Evolutionary conservation across 2,888 invertebrate species (phyloP).

Genomic region (Trissoscelio sp.): DNA sequence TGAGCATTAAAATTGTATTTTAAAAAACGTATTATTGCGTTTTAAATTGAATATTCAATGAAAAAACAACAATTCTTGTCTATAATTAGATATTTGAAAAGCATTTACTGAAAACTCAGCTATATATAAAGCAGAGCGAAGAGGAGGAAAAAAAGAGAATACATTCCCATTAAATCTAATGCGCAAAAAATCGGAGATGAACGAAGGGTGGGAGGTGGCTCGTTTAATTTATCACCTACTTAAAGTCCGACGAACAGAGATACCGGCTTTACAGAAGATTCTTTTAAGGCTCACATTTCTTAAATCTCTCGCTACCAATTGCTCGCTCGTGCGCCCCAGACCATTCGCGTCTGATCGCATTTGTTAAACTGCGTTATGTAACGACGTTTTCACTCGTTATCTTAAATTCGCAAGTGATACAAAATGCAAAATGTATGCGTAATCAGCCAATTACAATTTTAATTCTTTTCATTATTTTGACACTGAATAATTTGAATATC

Average conservation of each 20-base stretch:
- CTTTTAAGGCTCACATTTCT: conserved; percentile 67
- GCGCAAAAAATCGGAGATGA: conserved; percentile 72
- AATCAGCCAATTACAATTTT: background rate
- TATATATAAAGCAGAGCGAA: conserved; percentile 71
- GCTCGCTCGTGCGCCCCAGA: conserved; percentile 58
- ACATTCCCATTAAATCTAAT: conserved; percentile 76
- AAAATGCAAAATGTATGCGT: background rate
- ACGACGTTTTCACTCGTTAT: conserved; percentile 33
- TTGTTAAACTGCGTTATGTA: conserved; percentile 51
- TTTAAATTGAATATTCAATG: background rate
- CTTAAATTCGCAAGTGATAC: conserved; percentile 15
- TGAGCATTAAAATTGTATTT: no score
- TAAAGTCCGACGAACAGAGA: conserved; percentile 72
- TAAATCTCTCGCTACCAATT: conserved; percentile 65
- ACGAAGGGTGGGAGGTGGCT: conserved; percentile 68
- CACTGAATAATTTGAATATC: no score
- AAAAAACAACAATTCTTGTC: background rate
- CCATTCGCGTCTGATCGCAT: conserved; percentile 57
- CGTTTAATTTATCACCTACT: conserved; percentile 81
- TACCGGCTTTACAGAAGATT: conserved; percentile 66
- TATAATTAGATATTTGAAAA: conserved; percentile 74
- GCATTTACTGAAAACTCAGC: conserved; percentile 76
- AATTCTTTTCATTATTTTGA: no score
- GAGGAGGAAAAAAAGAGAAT: conserved; percentile 33
- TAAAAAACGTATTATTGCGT: no score